Evolutionary conservation across 1,140 invertebrate species (phyloP).

Genomic region (Drosophila aff.): DNA sequence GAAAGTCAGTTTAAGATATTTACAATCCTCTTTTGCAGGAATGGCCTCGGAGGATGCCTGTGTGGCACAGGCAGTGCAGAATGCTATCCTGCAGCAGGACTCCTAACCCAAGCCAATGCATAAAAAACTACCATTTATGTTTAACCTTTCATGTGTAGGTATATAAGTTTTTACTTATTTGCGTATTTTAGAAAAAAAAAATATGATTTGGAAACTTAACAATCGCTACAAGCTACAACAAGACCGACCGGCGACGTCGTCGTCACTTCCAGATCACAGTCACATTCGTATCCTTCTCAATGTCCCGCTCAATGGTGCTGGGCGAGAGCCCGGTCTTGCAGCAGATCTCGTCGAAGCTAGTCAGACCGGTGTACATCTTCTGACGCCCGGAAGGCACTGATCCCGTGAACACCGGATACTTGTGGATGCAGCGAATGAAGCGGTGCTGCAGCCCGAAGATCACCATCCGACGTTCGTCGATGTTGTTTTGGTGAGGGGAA

Average conservation of each 20-base stretch:
- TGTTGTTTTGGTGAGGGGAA: conserved; percentile 85
- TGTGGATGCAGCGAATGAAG: conserved; percentile 92
- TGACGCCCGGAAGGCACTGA: conserved; percentile 86
- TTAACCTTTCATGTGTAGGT: conserved; percentile 11
- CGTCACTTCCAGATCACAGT: conserved; percentile 93
- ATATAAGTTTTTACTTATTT: conserved; percentile 4
- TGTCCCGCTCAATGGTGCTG: conserved; percentile 93
- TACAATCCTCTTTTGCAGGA: conserved; percentile 30
- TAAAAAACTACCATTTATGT: neutral
- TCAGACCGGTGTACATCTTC: conserved; percentile 91
- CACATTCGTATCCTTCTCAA: conserved; percentile 94
- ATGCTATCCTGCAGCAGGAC: conserved; percentile 16
- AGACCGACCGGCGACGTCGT: conserved; percentile 3
- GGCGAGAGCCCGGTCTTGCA: conserved; percentile 92
- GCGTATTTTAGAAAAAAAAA: conserved; percentile 41
- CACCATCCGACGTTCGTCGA: conserved; percentile 94
- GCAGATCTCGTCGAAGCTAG: conserved; percentile 95
- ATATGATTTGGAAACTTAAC: conserved; percentile 42
- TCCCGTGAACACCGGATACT: conserved; percentile 88
- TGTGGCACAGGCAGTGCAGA: conserved; percentile 66
- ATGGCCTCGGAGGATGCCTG: conserved; percentile 77
- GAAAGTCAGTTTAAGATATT: neutral
- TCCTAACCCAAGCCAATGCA: neutral
- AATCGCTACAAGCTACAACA: conserved; percentile 45
- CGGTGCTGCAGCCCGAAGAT: conserved; percentile 96